Percentiles rank a stretch among this genome's conserved stretches.
phyloP scores from a whole-genome alignment of 2,113 vertebrate species.

The Tor tambroides region DNA sequence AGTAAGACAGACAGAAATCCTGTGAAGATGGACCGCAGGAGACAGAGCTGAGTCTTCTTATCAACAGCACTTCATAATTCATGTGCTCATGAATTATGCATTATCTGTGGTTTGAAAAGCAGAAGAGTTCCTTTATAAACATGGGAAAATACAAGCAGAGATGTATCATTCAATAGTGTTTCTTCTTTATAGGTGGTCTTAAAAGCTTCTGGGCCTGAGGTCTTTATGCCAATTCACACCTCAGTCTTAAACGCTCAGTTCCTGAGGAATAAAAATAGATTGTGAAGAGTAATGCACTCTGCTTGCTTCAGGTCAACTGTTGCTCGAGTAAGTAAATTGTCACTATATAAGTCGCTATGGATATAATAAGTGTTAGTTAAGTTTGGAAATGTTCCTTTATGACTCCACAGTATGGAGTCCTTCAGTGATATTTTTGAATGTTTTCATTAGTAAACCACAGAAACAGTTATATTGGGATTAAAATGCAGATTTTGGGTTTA shows the following conservation, averaged over 20 bases:
- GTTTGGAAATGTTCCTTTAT: background rate
- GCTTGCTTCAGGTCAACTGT: background rate
- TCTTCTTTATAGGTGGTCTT: conserved; percentile 20
- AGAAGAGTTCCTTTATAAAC: conserved; percentile 30
- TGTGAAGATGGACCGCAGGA: conserved; percentile 17
- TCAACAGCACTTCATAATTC: conserved; percentile 38
- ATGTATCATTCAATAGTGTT: conserved; percentile 1
- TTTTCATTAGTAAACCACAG: background rate
- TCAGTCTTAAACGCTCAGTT: background rate
- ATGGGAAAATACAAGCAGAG: background rate
- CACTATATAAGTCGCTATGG: background rate
- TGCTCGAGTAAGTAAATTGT: background rate
- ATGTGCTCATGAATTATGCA: conserved; percentile 37
- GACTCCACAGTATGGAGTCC: background rate
- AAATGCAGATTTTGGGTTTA: background rate
- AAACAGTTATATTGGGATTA: background rate
- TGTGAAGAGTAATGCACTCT: conserved; percentile 13
- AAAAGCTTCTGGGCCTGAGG: conserved; percentile 10
- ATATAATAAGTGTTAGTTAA: background rate
- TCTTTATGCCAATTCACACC: conserved; percentile 1
- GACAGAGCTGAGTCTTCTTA: conserved; percentile 30
- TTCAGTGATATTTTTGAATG: background rate
- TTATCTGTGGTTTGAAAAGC: conserved; percentile 25
- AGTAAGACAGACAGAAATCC: conserved; percentile 10
- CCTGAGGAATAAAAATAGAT: conserved; percentile 5